A percentile compares a stretch with the other conserved stretches of the same genome.
Evolutionary conservation across 2,888 invertebrate species (phyloP).

Genomic region (Thymelicus acteon): DNA sequence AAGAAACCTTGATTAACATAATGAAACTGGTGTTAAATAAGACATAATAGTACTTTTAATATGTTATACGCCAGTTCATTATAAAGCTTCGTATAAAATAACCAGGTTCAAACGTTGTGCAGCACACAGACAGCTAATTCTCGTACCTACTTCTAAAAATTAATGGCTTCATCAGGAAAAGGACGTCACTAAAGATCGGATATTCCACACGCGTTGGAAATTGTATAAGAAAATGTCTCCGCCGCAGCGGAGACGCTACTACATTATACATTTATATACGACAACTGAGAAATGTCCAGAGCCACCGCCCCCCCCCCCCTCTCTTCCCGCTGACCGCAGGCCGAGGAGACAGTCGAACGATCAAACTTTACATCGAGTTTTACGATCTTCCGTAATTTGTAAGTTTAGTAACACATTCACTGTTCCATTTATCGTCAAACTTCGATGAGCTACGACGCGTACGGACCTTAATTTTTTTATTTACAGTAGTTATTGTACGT

Average conservation of each 20-base stretch:
- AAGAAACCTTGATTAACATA: too few species aligned
- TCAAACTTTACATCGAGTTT: not conserved
- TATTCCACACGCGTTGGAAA: slow-evolving; percentile 37
- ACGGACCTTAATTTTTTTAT: not conserved
- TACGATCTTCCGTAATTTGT: not conserved
- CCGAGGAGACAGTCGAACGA: not conserved
- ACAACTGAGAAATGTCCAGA: slow-evolving; percentile 34
- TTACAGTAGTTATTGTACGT: not conserved
- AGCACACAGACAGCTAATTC: slow-evolving; percentile 6
- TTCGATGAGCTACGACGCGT: too few species aligned
- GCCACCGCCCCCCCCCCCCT: not conserved
- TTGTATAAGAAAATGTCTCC: slow-evolving; percentile 32
- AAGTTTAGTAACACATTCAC: too few species aligned
- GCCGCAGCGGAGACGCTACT: slow-evolving; percentile 46
- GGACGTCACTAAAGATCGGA: slow-evolving; percentile 35
- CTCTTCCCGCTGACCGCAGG: slow-evolving; percentile 14
- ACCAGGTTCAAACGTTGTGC: too few species aligned
- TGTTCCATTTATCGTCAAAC: too few species aligned
- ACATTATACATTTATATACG: slow-evolving; percentile 56
- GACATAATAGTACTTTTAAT: too few species aligned
- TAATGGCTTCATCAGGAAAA: slow-evolving; percentile 6
- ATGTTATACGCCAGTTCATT: too few species aligned
- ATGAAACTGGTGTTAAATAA: too few species aligned
- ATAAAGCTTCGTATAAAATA: too few species aligned
- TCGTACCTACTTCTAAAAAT: slow-evolving; percentile 2